phyloP scores from a whole-genome alignment of 2,113 vertebrate species.

The Vicugna pacos region DNA sequence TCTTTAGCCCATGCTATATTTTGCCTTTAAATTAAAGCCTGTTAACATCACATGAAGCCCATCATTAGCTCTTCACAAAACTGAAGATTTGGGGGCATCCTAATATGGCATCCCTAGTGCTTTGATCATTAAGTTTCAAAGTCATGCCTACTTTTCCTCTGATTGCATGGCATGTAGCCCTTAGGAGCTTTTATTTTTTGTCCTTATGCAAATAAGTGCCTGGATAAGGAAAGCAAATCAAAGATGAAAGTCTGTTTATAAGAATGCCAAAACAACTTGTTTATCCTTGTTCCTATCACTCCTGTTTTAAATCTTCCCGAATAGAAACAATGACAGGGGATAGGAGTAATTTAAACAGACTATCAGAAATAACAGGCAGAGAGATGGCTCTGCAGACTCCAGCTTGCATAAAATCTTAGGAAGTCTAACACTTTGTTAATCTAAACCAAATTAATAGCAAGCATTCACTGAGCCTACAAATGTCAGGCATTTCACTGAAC shows the following conservation, averaged over 20 bases:
- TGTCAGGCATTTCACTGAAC: not conserved
- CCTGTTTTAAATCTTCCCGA: constrained; percentile 56
- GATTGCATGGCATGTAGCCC: constrained; percentile 49
- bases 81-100: not conserved
- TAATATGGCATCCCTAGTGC: not conserved
- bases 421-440: not conserved
- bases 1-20: not conserved
- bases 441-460: not conserved
- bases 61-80: constrained; percentile 58
- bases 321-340: constrained; percentile 48
- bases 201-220: constrained; percentile 72
- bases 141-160: constrained; percentile 57
- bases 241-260: constrained; percentile 71
- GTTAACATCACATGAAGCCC: not conserved
- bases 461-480: not conserved
- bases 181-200: constrained; percentile 71
- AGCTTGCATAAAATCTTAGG: not conserved
- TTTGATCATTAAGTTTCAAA: constrained; percentile 75
- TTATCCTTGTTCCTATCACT: constrained; percentile 61
- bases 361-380: constrained; percentile 20
- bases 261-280: constrained; percentile 58
- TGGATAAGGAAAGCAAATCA: constrained; percentile 57
- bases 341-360: constrained; percentile 4
- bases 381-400: not conserved
- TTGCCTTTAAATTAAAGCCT: constrained; percentile 37